These are phyloP conservation scores for Beroe ovata DNA, from an alignment of 37 sponge, comb jelly and placozoan genomes.

Conservation along the genomic window DNA sequence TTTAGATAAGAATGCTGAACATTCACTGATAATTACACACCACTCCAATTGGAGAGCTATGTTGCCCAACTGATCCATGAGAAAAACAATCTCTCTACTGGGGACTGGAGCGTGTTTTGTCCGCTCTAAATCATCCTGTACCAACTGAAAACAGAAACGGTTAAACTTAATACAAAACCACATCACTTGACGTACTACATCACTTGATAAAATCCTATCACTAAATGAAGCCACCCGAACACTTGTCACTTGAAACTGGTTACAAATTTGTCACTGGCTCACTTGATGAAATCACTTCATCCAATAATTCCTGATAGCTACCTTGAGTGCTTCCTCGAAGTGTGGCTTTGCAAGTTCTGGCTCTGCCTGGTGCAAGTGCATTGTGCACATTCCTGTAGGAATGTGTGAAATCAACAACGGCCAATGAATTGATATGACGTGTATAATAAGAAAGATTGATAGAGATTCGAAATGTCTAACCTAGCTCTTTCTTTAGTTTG, in stretches of 20 bases:
- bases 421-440: not conserved
- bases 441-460: too few relatives aligned
- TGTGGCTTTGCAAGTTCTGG: conserved; percentile 30
- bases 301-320: too few relatives aligned
- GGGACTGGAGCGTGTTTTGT: not conserved
- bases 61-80: conserved; percentile 59
- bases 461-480: too few relatives aligned
- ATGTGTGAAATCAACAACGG: not conserved
- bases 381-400: conserved; percentile 42
- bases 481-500: too few relatives aligned
- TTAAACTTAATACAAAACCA: too few relatives aligned
- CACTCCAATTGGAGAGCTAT: conserved; percentile 40
- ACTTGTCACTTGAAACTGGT: too few relatives aligned
- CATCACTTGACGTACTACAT: too few relatives aligned
- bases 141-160: not conserved
- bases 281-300: too few relatives aligned
- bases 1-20: not conserved
- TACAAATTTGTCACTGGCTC: too few relatives aligned
- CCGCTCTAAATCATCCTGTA: conserved; percentile 1
- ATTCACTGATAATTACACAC: conserved; percentile 21
- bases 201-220: too few relatives aligned
- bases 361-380: conserved; percentile 63
- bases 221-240: too few relatives aligned
- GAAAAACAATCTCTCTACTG: not conserved
- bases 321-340: conserved; percentile 27